A percentile compares a stretch with the other conserved stretches of the same genome.
These are phyloP conservation scores for Philopotamus ludificatus DNA, from an alignment of 1,140 invertebrate genomes.

Conservation along the genomic window DNA sequence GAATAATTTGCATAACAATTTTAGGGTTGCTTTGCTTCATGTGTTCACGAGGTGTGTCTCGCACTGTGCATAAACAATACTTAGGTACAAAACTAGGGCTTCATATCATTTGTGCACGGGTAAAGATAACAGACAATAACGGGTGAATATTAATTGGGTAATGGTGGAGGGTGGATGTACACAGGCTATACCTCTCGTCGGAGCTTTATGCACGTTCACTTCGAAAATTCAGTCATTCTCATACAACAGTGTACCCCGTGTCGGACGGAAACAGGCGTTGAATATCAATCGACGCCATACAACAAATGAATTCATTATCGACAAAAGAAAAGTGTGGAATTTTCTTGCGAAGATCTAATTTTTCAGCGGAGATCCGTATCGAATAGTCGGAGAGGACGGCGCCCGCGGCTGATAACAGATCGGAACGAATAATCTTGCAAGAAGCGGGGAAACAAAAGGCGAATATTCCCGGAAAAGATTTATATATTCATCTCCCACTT, in stretches of 20 bases:
- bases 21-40: background rate
- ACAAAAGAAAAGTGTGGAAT: too few relatives aligned
- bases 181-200: conserved; percentile 25
- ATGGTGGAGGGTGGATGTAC: conserved; percentile 6
- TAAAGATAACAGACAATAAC: conserved; percentile 29
- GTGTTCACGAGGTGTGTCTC: too few relatives aligned
- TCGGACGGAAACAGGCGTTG: conserved; percentile 15
- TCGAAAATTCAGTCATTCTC: conserved; percentile 21
- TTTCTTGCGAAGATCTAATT: background rate
- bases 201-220: conserved; percentile 27
- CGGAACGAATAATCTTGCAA: background rate
- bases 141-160: conserved; percentile 33
- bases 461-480: conserved; percentile 19
- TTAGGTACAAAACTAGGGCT: background rate
- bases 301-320: too few relatives aligned
- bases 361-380: conserved; percentile 10
- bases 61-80: background rate
- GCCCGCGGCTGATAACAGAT: background rate
- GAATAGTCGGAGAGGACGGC: conserved; percentile 1
- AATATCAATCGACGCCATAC: conserved; percentile 22
- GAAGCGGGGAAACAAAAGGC: conserved; percentile 12
- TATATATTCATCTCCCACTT: conserved; percentile 31
- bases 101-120: conserved; percentile 1
- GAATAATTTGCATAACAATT: too few relatives aligned
- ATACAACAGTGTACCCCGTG: conserved; percentile 3